Percentiles rank a stretch among this genome's conserved stretches.
Conservation (phyloP, 2,888 invertebrate genomes). For the Bimastos eiseni region DNA sequence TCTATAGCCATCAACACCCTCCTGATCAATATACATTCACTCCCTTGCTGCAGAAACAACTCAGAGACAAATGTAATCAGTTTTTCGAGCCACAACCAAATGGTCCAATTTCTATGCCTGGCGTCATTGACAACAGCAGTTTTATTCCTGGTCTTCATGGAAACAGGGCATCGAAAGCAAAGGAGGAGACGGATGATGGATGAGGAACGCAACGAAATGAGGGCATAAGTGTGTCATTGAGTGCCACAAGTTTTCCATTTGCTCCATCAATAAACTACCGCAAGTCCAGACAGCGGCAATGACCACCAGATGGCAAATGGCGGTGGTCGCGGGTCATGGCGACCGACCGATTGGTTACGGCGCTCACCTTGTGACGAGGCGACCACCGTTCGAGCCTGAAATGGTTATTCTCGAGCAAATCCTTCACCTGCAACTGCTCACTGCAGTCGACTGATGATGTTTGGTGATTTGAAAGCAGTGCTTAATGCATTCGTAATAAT, state of each 20-base stretch:
- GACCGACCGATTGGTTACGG: too few relatives aligned
- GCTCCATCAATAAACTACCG: constrained; percentile 5
- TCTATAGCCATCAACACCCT: neutral
- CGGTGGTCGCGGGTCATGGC: neutral
- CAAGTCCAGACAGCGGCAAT: neutral
- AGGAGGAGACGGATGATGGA: neutral
- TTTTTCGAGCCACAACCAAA: neutral
- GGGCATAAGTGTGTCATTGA: neutral
- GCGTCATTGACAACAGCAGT: neutral
- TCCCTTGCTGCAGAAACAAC: neutral
- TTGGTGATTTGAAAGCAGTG: too few relatives aligned
- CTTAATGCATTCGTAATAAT: too few relatives aligned
- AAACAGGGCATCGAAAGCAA: neutral
- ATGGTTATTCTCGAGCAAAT: too few relatives aligned
- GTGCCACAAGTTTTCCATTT: neutral
- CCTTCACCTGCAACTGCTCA: too few relatives aligned
- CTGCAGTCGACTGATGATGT: too few relatives aligned
- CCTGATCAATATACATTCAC: neutral
- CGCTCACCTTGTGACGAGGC: too few relatives aligned
- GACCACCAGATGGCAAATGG: neutral
- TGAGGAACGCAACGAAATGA: neutral
- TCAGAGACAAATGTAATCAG: neutral
- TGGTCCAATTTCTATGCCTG: neutral
- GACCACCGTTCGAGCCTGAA: too few relatives aligned
- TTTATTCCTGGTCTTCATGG: neutral